phyloP scores from a whole-genome alignment of 2,888 invertebrate genomes.

The Chesias legatella region DNA sequence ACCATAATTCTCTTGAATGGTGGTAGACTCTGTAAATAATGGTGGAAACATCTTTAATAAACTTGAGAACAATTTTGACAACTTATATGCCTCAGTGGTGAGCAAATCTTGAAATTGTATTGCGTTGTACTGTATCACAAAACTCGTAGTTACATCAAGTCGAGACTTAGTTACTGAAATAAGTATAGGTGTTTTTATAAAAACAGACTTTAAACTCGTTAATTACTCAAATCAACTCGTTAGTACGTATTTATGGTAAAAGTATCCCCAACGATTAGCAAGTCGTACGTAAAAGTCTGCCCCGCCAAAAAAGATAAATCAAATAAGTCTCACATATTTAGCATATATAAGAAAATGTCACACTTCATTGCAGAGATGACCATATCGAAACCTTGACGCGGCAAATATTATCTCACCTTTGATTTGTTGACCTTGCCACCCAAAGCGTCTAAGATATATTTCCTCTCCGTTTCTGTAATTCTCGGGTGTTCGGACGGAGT shows the following conservation, averaged over 20 bases:
- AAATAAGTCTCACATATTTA: constrained; percentile 20
- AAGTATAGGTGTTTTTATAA: too few relatives aligned
- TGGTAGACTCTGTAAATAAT: constrained; percentile 79
- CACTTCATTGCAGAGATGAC: constrained; percentile 30
- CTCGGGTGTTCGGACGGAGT: constrained; percentile 82
- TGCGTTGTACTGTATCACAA: too few relatives aligned
- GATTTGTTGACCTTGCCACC: constrained; percentile 78
- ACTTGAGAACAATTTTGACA: background rate
- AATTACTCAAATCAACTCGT: too few relatives aligned
- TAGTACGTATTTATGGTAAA: background rate
- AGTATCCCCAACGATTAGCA: constrained; percentile 16
- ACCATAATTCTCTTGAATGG: constrained; percentile 82
- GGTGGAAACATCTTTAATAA: constrained; percentile 1
- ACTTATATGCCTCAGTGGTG: too few relatives aligned
- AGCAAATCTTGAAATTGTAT: too few relatives aligned
- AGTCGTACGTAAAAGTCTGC: too few relatives aligned
- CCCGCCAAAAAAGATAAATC: constrained; percentile 18
- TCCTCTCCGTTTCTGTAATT: constrained; percentile 82
- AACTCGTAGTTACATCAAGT: too few relatives aligned
- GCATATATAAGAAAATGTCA: constrained; percentile 30
- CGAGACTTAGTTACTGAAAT: too few relatives aligned
- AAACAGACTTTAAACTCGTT: background rate
- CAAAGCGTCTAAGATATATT: constrained; percentile 82
- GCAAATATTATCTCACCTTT: constrained; percentile 67
- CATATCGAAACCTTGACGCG: constrained; percentile 18